These are phyloP conservation scores for Amblyjoppa fuscipennis DNA, from an alignment of 2,888 invertebrate species.

Conservation along the genomic window DNA sequence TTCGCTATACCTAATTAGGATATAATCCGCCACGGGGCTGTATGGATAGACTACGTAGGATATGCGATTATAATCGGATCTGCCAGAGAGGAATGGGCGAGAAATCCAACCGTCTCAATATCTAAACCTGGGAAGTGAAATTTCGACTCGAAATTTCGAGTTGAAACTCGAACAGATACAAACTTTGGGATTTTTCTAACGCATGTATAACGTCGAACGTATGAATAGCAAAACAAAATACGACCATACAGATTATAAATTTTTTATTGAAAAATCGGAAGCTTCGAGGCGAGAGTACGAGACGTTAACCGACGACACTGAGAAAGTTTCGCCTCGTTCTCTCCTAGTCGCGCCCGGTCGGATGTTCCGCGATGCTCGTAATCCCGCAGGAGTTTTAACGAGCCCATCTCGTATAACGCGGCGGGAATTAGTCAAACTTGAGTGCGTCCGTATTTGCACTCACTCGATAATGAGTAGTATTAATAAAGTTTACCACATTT, in stretches of 20 bases:
- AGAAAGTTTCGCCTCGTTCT: constrained; percentile 28
- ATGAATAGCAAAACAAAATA: too few species aligned
- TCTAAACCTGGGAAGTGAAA: too few species aligned
- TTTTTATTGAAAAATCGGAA: too few species aligned
- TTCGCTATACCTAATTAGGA: constrained; percentile 34
- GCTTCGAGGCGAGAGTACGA: too few species aligned
- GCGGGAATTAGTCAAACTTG: constrained; percentile 21
- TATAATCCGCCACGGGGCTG: not conserved
- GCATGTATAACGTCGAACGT: too few species aligned
- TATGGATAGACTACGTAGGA: not conserved
- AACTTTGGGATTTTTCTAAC: too few species aligned
- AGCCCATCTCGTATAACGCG: not conserved
- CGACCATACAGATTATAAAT: too few species aligned
- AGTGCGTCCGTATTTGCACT: not conserved
- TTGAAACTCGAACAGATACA: too few species aligned
- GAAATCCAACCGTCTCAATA: not conserved
- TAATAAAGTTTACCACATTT: not conserved
- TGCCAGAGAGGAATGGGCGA: not conserved
- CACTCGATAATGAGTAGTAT: constrained; percentile 19
- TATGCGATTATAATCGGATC: not conserved
- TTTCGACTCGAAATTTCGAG: too few species aligned
- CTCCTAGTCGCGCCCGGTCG: not conserved
- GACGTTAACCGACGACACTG: not conserved
- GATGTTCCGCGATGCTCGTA: not conserved
- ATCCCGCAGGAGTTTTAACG: constrained; percentile 15